These are phyloP conservation scores for Ypsolopha scabrella DNA, from an alignment of 2,888 invertebrate genomes.

Conservation along the genomic window DNA sequence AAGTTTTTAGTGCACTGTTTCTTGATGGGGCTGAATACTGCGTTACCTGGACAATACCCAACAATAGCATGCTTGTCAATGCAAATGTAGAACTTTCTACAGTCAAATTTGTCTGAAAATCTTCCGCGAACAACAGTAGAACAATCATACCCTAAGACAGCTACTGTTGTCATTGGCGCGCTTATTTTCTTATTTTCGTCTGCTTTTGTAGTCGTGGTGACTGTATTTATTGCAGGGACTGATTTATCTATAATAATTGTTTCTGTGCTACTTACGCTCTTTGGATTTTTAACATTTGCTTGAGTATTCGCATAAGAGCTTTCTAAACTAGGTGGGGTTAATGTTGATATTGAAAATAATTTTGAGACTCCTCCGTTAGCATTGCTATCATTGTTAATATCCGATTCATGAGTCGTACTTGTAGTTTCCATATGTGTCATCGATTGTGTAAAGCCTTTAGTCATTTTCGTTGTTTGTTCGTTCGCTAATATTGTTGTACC, in stretches of 20 bases:
- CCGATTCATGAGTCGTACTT: no score
- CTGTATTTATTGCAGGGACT: not conserved
- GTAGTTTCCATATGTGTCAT: no score
- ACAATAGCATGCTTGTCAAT: slow-evolving; percentile 30
- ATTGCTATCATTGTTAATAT: no score
- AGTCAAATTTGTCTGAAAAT: slow-evolving; percentile 54
- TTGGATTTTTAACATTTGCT: not conserved
- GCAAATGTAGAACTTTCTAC: slow-evolving; percentile 65
- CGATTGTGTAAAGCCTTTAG: no score
- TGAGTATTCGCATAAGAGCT: not conserved
- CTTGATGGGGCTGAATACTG: slow-evolving; percentile 52
- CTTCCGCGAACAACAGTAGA: slow-evolving; percentile 37
- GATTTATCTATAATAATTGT: not conserved
- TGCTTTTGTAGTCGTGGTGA: not conserved
- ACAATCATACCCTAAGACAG: slow-evolving; percentile 22
- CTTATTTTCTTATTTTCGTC: slow-evolving; percentile 3
- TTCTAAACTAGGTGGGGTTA: no score
- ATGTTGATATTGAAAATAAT: no score
- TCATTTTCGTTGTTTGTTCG: no score
- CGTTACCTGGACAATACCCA: slow-evolving; percentile 43
- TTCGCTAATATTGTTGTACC: no score
- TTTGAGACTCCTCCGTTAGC: no score
- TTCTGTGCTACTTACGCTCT: not conserved
- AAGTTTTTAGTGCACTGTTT: slow-evolving; percentile 58
- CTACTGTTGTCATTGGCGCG: not conserved